Percentiles rank a stretch among this genome's conserved stretches.
Conservation (phyloP, 2,113 vertebrate genomes). For the Haemorhous mexicanus region DNA sequence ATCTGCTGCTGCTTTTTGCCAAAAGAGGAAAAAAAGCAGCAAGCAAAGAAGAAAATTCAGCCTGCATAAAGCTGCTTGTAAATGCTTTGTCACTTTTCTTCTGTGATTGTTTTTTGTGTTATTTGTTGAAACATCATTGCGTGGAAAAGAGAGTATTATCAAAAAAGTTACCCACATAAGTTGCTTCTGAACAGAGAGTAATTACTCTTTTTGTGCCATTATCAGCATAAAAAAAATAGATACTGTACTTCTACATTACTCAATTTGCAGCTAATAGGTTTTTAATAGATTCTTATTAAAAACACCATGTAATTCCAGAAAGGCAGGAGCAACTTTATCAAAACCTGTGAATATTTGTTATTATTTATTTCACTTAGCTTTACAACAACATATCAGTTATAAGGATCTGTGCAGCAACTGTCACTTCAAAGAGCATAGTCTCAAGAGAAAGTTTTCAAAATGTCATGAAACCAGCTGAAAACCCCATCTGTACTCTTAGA, state of each 20-base stretch:
- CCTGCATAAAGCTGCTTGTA: neutral
- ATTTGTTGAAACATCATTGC: neutral
- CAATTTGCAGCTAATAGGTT: neutral
- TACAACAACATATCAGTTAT: neutral
- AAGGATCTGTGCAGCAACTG: neutral
- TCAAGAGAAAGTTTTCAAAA: neutral
- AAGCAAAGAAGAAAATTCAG: neutral
- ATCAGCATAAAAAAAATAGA: neutral
- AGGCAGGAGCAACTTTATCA: neutral
- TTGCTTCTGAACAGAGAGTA: neutral
- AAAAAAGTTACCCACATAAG: neutral
- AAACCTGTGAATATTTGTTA: neutral
- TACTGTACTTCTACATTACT: neutral
- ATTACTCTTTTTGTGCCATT: neutral
- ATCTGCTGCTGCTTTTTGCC: neutral
- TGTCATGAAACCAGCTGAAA: neutral
- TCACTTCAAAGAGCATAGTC: neutral
- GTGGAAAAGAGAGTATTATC: neutral
- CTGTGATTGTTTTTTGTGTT: neutral
- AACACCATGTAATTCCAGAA: neutral
- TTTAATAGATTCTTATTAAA: neutral
- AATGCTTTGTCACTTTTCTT: neutral
- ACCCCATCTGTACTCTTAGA: neutral
- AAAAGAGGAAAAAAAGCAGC: neutral
- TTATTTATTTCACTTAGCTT: neutral